Conservation (phyloP, 2,113 vertebrate species). For the Vidua macroura region DNA sequence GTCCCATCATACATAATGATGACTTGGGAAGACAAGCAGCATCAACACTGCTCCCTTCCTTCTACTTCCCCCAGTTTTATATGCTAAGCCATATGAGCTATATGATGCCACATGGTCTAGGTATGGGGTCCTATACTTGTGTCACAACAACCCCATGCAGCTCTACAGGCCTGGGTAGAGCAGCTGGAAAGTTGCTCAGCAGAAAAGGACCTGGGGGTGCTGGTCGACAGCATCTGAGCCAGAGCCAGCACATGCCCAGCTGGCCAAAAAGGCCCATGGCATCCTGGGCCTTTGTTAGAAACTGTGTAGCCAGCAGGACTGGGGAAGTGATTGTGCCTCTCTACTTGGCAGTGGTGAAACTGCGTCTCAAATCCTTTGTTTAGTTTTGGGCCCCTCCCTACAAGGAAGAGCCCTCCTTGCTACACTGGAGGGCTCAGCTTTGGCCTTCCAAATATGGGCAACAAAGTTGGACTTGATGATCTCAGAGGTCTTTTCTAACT, state of each 20-base stretch:
- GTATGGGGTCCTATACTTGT: background rate
- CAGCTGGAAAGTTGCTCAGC: background rate
- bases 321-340: background rate
- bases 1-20: background rate
- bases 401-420: background rate
- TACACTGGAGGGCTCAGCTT: background rate
- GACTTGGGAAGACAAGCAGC: background rate
- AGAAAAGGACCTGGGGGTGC: background rate
- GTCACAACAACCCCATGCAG: background rate
- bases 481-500: background rate
- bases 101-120: background rate
- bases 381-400: background rate
- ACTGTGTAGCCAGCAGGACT: background rate
- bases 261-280: background rate
- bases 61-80: background rate
- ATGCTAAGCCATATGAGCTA: background rate
- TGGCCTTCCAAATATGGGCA: background rate
- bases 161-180: too few relatives aligned
- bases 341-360: background rate
- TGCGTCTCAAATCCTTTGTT: background rate
- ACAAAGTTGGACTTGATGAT: background rate
- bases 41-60: background rate
- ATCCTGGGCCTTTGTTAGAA: background rate
- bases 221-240: background rate
- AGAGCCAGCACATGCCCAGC: background rate